Evolutionary conservation across 1,140 invertebrate species (phyloP).

Genomic region (Bombus confusus): DNA sequence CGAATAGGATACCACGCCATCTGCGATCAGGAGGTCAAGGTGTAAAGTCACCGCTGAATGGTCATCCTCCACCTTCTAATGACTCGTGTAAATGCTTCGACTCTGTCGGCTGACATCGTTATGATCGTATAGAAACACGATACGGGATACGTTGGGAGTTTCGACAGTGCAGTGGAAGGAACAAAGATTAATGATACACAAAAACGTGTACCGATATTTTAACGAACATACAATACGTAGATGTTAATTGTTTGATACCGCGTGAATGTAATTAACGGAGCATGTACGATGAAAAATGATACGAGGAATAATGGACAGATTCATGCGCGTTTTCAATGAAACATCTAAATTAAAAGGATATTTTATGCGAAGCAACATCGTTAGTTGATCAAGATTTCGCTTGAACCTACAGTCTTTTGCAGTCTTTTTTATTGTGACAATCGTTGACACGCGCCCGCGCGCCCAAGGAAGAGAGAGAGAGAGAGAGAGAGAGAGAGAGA

Average conservation of each 20-base stretch:
- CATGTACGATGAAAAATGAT: neutral
- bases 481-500: neutral
- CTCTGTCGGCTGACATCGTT: neutral
- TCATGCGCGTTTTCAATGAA: neutral
- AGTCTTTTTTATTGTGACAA: neutral
- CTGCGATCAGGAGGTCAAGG: slow-evolving; percentile 81
- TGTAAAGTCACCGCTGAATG: slow-evolving; percentile 8
- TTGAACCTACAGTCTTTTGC: neutral
- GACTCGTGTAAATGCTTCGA: slow-evolving; percentile 2
- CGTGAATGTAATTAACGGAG: neutral
- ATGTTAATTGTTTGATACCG: neutral
- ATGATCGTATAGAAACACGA: neutral
- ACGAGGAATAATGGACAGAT: neutral
- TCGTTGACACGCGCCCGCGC: neutral
- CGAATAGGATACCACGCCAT: slow-evolving; percentile 90
- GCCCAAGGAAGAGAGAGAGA: neutral
- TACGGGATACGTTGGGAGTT: neutral
- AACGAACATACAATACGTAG: no score
- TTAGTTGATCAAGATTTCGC: neutral
- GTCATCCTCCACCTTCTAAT: neutral
- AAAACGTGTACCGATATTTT: no score
- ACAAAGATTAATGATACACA: neutral
- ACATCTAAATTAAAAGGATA: neutral
- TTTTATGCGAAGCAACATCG: no score
- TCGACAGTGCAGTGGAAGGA: no score